phyloP scores from a whole-genome alignment of 2,797 vertebrate genomes.

The Dryobates pubescens region DNA sequence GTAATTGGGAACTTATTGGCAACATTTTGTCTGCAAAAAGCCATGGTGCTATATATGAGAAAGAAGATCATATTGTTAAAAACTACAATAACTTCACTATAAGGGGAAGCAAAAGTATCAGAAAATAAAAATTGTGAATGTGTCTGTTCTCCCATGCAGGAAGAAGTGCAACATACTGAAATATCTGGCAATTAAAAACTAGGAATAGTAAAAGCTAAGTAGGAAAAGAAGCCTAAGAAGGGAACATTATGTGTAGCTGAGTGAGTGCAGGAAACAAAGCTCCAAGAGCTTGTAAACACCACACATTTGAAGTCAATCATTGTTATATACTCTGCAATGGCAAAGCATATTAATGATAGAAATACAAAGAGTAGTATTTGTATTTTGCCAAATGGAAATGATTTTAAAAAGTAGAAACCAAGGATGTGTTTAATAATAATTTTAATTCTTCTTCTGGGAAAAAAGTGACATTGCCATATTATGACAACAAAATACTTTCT shows the following conservation, averaged over 20 bases:
- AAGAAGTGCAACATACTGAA: background rate
- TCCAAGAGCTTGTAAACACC: conserved; percentile 1
- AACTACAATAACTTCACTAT: background rate
- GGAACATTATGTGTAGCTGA: background rate
- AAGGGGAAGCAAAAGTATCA: background rate
- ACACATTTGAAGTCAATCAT: conserved; percentile 11
- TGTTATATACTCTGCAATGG: background rate
- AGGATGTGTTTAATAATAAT: background rate
- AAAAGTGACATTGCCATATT: background rate
- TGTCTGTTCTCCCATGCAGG: background rate
- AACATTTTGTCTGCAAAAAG: background rate
- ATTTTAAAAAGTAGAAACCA: conserved; percentile 20
- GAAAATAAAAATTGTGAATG: background rate
- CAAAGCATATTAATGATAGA: background rate
- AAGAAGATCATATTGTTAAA: background rate
- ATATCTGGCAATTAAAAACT: background rate
- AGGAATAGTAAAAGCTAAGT: background rate
- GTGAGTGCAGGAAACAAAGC: background rate
- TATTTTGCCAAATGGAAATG: conserved; percentile 12
- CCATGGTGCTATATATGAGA: background rate
- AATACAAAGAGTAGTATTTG: conserved; percentile 8
- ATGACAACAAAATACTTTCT: conserved; percentile 21
- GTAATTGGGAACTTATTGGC: background rate
- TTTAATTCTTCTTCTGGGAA: conserved; percentile 13
- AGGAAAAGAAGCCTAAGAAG: background rate